Percentiles rank a stretch among this genome's conserved stretches.
Conservation (phyloP, 2,797 vertebrate species). For the Dryobates pubescens region DNA sequence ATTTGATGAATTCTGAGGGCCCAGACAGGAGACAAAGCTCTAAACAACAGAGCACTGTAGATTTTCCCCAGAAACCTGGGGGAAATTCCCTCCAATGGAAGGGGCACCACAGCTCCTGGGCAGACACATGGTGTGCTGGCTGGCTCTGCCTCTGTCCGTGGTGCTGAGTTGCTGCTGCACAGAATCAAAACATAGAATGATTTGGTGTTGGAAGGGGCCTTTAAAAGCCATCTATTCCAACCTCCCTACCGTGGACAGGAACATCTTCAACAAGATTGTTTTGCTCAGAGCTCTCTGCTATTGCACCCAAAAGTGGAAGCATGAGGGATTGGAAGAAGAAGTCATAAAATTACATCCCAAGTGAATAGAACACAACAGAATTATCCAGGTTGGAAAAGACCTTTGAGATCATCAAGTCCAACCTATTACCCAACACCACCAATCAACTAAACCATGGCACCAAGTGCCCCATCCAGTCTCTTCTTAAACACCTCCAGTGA, state of each 20-base stretch:
- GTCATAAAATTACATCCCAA: background rate
- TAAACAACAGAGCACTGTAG: fast-evolving
- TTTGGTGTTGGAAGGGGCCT: too few relatives aligned
- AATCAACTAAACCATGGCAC: too few relatives aligned
- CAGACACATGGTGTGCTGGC: background rate
- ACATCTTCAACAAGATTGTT: too few relatives aligned
- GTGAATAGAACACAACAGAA: too few relatives aligned
- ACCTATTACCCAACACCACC: too few relatives aligned
- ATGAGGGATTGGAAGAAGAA: background rate
- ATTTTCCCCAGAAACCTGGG: background rate
- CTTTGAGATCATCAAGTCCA: too few relatives aligned
- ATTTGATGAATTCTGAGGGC: background rate
- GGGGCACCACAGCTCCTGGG: background rate
- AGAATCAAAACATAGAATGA: background rate
- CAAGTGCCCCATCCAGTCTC: too few relatives aligned
- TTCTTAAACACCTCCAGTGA: too few relatives aligned
- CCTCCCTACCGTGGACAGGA: too few relatives aligned
- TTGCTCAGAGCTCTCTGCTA: too few relatives aligned
- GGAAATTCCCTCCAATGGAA: background rate
- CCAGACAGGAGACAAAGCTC: background rate
- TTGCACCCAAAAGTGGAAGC: fast-evolving
- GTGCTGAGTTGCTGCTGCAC: conserved; percentile 61
- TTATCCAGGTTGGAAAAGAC: too few relatives aligned
- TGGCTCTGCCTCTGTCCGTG: conserved; percentile 69
- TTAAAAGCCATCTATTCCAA: too few relatives aligned